phyloP scores from a whole-genome alignment of 1,140 invertebrate species.

The Drosophila littoralis region DNA sequence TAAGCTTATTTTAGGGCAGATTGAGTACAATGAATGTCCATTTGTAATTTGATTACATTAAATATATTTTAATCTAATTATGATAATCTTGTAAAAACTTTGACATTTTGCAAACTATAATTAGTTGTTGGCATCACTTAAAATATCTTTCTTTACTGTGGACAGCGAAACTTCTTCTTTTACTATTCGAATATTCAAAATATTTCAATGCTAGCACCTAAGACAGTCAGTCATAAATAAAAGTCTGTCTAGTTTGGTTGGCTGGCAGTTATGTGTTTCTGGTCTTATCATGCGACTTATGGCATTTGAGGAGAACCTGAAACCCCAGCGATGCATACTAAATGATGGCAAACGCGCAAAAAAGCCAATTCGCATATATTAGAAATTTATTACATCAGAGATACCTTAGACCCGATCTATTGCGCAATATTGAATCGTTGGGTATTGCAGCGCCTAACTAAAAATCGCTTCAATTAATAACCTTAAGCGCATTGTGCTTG shows the following conservation, averaged over 20 bases:
- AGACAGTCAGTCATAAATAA: conserved; percentile 6
- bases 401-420: conserved; percentile 25
- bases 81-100: background rate
- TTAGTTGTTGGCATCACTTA: background rate
- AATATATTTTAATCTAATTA: background rate
- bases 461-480: conserved; percentile 2
- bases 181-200: conserved; percentile 3
- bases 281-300: conserved; percentile 29
- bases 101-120: background rate
- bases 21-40: too few relatives aligned
- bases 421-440: conserved; percentile 41
- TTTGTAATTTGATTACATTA: too few relatives aligned
- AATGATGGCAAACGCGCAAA: conserved; percentile 43
- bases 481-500: conserved; percentile 9
- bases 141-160: background rate
- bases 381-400: conserved; percentile 60
- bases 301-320: conserved; percentile 46
- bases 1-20: too few relatives aligned
- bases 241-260: background rate
- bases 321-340: conserved; percentile 32
- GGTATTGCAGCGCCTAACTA: background rate
- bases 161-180: background rate
- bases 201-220: too few relatives aligned
- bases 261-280: conserved; percentile 9
- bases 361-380: conserved; percentile 59